Percentiles rank a stretch among this genome's conserved stretches.
phyloP scores from a whole-genome alignment of 2,113 vertebrate species.

The Dromaius novaehollandiae region DNA sequence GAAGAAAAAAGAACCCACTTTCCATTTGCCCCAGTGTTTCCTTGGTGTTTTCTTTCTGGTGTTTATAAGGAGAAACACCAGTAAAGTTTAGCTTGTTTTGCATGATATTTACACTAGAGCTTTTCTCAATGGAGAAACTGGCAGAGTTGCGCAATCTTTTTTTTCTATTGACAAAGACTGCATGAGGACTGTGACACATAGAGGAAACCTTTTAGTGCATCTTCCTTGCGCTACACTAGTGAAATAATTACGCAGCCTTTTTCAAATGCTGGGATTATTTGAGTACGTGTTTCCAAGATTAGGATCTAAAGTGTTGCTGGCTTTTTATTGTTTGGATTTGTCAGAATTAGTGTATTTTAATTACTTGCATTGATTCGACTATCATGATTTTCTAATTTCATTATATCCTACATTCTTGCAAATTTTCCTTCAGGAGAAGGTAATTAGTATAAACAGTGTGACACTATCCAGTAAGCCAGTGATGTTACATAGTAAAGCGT shows the following conservation, averaged over 20 bases:
- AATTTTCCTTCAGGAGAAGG: background rate
- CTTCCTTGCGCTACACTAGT: background rate
- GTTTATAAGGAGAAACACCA: background rate
- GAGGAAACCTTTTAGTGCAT: background rate
- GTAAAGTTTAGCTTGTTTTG: background rate
- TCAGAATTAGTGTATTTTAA: conserved; percentile 23
- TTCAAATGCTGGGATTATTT: background rate
- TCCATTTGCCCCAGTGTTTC: conserved; percentile 5
- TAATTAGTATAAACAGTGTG: background rate
- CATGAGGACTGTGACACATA: background rate
- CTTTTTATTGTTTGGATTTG: background rate
- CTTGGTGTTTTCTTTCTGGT: background rate
- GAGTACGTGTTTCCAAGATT: background rate
- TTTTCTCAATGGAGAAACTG: background rate
- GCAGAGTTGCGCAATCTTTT: background rate
- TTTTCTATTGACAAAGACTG: background rate
- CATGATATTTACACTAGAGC: background rate
- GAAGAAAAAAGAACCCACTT: conserved; percentile 13
- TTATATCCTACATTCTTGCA: background rate
- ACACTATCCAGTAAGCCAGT: background rate
- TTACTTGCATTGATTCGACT: conserved; percentile 15
- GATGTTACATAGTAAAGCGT: background rate
- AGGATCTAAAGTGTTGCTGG: background rate
- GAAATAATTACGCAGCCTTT: background rate
- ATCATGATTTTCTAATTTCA: background rate